Percentiles rank a stretch among this genome's conserved stretches.
These are phyloP conservation scores for Danio aesculapii DNA, from an alignment of 2,797 vertebrate species.

Conservation along the genomic window DNA sequence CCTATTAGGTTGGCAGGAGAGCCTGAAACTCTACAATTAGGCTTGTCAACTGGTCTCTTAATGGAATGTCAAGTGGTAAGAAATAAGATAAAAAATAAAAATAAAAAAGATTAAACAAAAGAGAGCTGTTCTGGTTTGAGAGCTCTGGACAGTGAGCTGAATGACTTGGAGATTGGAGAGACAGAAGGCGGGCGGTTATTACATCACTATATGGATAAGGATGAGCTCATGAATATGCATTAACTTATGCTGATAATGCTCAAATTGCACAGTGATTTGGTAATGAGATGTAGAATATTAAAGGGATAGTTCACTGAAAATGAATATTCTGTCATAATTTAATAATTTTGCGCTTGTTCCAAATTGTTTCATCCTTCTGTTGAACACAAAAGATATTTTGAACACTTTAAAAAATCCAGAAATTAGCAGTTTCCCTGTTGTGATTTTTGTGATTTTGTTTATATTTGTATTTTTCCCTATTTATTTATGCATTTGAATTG, in stretches of 20 bases:
- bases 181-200: neutral
- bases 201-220: neutral
- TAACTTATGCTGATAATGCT: neutral
- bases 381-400: too few species aligned
- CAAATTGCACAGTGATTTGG: neutral
- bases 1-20: neutral
- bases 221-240: neutral
- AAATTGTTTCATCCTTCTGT: too few species aligned
- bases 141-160: neutral
- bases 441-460: too few species aligned
- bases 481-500: too few species aligned
- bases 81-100: too few species aligned
- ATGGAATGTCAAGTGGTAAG: constrained; percentile 6
- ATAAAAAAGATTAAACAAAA: constrained; percentile 1
- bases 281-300: neutral
- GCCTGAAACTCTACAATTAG: constrained; percentile 4
- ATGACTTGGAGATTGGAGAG: constrained; percentile 1
- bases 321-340: too few species aligned
- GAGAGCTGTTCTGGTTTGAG: neutral
- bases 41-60: neutral
- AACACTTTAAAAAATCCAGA: too few species aligned
- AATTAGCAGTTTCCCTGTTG: too few species aligned
- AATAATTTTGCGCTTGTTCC: too few species aligned
- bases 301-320: too few species aligned
- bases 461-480: too few species aligned